Evolutionary conservation across 2,113 vertebrate species (phyloP).

Genomic region (Actinemys pallida): DNA sequence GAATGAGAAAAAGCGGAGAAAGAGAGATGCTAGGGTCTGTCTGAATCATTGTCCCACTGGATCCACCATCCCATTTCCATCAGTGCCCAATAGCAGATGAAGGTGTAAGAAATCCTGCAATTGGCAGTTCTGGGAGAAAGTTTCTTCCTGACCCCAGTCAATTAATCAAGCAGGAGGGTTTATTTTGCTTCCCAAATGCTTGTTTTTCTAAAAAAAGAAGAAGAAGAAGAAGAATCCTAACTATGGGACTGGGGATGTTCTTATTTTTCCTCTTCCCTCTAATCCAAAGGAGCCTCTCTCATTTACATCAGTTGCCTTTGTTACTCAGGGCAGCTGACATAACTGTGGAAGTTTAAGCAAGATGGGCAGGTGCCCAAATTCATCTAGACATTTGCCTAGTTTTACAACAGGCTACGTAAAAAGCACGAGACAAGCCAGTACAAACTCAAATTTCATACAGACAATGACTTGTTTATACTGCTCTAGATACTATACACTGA

Average conservation of each 20-base stretch:
- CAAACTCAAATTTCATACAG: too few relatives aligned
- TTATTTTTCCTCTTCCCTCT: not conserved
- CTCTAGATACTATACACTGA: too few relatives aligned
- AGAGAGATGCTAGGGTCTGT: not conserved
- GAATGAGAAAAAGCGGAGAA: not conserved
- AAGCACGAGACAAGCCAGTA: too few relatives aligned
- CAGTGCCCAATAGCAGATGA: not conserved
- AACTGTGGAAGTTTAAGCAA: not conserved
- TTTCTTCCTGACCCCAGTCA: not conserved
- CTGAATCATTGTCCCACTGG: not conserved
- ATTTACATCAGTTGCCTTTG: fast-evolving
- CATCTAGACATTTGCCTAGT: too few relatives aligned
- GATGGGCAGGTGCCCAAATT: not conserved
- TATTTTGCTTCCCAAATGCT: not conserved
- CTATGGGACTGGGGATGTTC: not conserved
- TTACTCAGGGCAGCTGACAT: not conserved
- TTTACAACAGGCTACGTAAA: too few relatives aligned
- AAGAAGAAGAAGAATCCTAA: not conserved
- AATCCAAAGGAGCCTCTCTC: not conserved
- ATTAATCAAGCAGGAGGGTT: not conserved
- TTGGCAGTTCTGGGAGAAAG: not conserved
- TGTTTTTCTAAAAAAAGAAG: not conserved
- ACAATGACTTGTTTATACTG: too few relatives aligned
- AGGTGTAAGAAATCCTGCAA: not conserved
- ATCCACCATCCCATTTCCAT: not conserved